Evolutionary conservation across 2,113 vertebrate species (phyloP).

Genomic region (Smithornis capensis): DNA sequence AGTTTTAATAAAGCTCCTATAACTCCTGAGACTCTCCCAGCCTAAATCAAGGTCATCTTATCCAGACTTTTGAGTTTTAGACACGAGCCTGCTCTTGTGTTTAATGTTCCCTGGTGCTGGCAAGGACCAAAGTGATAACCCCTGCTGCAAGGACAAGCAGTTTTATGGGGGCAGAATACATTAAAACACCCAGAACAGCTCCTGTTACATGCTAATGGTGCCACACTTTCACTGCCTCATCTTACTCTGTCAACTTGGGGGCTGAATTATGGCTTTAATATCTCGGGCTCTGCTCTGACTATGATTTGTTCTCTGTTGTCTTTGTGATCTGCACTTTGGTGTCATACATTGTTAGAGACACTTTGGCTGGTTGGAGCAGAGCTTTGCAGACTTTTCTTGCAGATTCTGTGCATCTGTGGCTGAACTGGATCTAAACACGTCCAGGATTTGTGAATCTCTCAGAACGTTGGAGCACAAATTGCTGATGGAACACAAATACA

Average conservation of each 20-base stretch:
- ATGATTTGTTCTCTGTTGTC: not conserved
- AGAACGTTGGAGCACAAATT: not conserved
- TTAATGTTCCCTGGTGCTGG: not conserved
- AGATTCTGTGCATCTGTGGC: not conserved
- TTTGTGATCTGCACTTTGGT: not conserved
- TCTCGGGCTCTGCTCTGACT: not conserved
- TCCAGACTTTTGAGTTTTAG: rapidly evolving
- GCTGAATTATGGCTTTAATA: constrained; percentile 41
- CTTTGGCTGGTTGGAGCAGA: not conserved
- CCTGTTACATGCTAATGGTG: not conserved
- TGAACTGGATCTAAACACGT: rapidly evolving
- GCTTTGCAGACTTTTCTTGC: not conserved
- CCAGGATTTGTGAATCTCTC: not conserved
- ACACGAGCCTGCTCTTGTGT: not conserved
- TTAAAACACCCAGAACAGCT: not conserved
- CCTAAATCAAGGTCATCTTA: not conserved
- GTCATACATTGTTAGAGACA: not conserved
- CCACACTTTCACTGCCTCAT: not conserved
- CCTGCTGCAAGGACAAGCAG: not conserved
- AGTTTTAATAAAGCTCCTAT: not conserved
- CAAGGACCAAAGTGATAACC: not conserved
- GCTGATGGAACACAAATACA: not conserved
- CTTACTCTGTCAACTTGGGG: not conserved
- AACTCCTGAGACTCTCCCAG: not conserved
- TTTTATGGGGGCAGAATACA: not conserved